phyloP scores from a whole-genome alignment of 1,140 invertebrate species.

The Euura saliciscinereae region DNA sequence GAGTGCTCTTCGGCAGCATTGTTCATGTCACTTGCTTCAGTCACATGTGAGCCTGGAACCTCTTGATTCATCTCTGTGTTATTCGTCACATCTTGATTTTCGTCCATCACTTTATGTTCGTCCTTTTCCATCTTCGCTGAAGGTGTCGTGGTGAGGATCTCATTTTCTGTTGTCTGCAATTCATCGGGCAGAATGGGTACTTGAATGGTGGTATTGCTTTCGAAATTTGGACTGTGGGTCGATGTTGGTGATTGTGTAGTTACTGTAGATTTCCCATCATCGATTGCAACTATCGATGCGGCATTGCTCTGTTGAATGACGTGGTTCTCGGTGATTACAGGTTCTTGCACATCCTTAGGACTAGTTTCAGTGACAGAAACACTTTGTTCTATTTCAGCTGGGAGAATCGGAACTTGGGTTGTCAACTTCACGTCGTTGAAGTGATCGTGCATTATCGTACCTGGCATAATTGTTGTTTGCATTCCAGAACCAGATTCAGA shows the following conservation, averaged over 20 bases:
- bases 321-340: slow-evolving; percentile 15
- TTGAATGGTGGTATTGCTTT: slow-evolving; percentile 51
- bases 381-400: slow-evolving; percentile 52
- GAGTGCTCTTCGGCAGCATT: slow-evolving; percentile 16
- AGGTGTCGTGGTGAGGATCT: not conserved
- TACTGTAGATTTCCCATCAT: slow-evolving; percentile 28
- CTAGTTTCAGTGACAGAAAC: slow-evolving; percentile 44
- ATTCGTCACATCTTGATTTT: not conserved
- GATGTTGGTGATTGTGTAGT: slow-evolving; percentile 28
- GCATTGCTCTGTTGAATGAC: slow-evolving; percentile 4
- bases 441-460: slow-evolving; percentile 14
- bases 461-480: not conserved
- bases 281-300: not conserved
- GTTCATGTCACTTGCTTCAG: not conserved
- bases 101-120: not conserved
- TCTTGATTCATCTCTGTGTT: not conserved
- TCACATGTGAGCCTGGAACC: too few species aligned
- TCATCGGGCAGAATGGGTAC: slow-evolving; percentile 54
- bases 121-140: not conserved
- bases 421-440: slow-evolving; percentile 46
- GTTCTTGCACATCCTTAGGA: slow-evolving; percentile 23
- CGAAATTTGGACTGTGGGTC: slow-evolving; percentile 35
- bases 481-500: not conserved
- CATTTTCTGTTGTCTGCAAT: slow-evolving; percentile 37
- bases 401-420: slow-evolving; percentile 52